phyloP scores from a whole-genome alignment of 2,888 invertebrate species.

The Dorcus hopei region DNA sequence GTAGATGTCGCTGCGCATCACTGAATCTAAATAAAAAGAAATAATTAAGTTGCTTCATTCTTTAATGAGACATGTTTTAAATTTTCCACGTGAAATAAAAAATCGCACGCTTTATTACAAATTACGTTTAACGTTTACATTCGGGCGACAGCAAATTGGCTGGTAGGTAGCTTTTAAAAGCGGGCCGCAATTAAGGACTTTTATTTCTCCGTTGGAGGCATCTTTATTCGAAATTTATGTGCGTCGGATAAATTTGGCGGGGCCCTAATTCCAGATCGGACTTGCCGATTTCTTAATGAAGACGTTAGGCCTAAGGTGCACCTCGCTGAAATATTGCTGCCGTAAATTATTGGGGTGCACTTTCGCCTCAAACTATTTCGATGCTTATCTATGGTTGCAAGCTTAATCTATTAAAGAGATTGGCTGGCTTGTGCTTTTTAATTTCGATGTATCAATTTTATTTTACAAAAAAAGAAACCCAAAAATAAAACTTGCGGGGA shows the following conservation, averaged over 20 bases:
- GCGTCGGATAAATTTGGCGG: neutral
- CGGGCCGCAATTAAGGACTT: too few species aligned
- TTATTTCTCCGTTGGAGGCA: too few species aligned
- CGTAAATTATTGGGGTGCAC: conserved; percentile 1
- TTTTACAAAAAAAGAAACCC: too few species aligned
- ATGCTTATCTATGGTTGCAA: too few species aligned
- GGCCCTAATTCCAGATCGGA: conserved; percentile 11
- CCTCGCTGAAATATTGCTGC: conserved; percentile 9
- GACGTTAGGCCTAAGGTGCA: conserved; percentile 16
- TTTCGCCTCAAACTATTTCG: neutral
- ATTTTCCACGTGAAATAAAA: neutral
- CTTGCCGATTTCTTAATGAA: conserved; percentile 22
- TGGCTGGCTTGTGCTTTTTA: too few species aligned
- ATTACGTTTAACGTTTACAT: neutral
- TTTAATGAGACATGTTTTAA: too few species aligned
- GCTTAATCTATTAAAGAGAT: too few species aligned
- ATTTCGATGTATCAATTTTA: too few species aligned
- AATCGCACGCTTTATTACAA: neutral
- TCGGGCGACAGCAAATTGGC: too few species aligned
- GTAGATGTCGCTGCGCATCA: conserved; percentile 39
- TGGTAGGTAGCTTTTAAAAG: too few species aligned
- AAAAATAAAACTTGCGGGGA: too few species aligned
- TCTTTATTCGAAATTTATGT: neutral
- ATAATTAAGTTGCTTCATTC: neutral
- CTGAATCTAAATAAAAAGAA: conserved; percentile 32